Evolutionary conservation across 2,113 vertebrate species (phyloP), one percentile per base, ranked within the genome.

Genomic region (Casuarius casuarius): DNA sequence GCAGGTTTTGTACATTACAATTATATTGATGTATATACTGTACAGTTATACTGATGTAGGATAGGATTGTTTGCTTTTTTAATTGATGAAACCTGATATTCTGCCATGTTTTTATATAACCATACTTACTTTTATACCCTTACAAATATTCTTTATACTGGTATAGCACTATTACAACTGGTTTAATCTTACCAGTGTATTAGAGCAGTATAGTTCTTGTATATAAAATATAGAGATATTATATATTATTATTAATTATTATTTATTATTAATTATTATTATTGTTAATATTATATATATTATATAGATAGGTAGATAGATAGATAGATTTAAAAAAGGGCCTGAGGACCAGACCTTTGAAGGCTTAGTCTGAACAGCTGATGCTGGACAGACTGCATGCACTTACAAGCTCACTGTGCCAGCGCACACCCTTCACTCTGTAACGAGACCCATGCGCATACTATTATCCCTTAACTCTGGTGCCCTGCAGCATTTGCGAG

Each of bases 391-490:
- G 28, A 29, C 56, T 35, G 51, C 26, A 21, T 25, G 9, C 33
- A 23, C 21, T 84, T 84, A 1, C 0, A 81, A 67, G 19, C 19
- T 92, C 25, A 26, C 42, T 68, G 12, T 49, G 14, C 23, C 33
- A 9, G 14, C 46, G 26, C 26, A 4, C 52, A n/a, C 14, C 31
- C 1, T 56, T 29, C 67, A 40, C 33, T 19, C 51, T 84, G 7
- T 44, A 38, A 18, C 10, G 48, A 90, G 28, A 54, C 21, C 19
- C 3, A 0, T 35, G 44, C 9, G 18, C 0, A 0, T 51, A 5
- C 21, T 2, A 2, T 8, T 16, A 61, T 33, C 5, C 20, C 22
- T 70, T 72, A 44, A 9, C 28, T 67, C 20, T 23, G n/a, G 49
- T 91, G 38, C 58, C 48, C 6, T 62, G 6, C 25, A 70, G 67